Base-by-base conservation (phyloP, 2,797 vertebrate genomes). In the Enteromius trimaculatus region DNA sequence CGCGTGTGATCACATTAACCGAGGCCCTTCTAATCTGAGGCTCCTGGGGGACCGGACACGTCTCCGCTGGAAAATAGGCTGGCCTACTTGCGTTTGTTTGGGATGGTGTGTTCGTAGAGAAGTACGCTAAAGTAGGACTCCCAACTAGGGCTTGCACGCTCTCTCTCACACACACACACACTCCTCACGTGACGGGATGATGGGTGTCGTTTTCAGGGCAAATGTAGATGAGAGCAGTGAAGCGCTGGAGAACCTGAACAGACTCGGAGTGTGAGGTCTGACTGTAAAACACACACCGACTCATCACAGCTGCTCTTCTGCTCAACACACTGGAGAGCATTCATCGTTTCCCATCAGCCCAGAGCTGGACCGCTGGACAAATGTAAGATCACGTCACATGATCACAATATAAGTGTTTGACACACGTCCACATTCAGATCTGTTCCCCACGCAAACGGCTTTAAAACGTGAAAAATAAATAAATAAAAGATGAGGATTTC, bases 1-100 rank as follows among this genome's bases (percentile, higher is more conserved):
- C 58, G 1, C 1, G 23, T 3, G 58, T 3, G 58, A 60, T 60
- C 58, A 26, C 58, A 62, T 26, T 62, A 14, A 29, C 51, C 23
- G 44, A 75, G 26, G 44, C 83, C 89, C 88, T 90, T 91, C 94
- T 94, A 94, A 94, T 95, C 93, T 92, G 92, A 93, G 93, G 87
- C 86, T 89, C 91, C 94, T 93, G 88, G 87, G 83, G 94, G 92
- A 91, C 88, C 66, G 82, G 79, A 81, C 85, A 86, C 92, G 64
- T 26, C 93, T 91, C 92, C 91, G 6, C 91, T 92, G 92, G 92
- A 92, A 93, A 94, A 92, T 92, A 93, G 94, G 91, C 92, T 92
- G 92, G 91, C 89, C 95, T 94, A 94, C 89, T 93, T 95, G 89
- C 39, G 8, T 71, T 72, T 71, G 53, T 81, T 72, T 72, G 17